Base-by-base conservation (phyloP, 2,797 vertebrate species). In the Nyctibius grandis region DNA sequence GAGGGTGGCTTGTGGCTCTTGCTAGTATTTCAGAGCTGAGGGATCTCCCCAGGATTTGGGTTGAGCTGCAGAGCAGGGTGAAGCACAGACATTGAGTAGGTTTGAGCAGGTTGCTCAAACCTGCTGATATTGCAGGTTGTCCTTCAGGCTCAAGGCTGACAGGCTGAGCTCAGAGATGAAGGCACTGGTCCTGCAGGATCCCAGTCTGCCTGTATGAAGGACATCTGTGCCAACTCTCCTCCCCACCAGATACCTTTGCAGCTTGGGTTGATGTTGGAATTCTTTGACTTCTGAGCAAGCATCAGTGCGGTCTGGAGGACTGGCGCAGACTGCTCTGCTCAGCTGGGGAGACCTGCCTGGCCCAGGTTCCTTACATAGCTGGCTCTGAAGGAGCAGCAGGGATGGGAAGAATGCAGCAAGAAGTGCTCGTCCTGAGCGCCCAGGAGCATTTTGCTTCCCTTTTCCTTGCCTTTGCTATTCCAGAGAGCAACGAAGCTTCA, bases 281-380 rank as follows among this genome's bases (percentile, higher is more conserved):
- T 89, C 87, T 95, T 64, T 76, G 42, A 57, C 50, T 79, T 82
- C 34, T 72, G 33, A 78, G 45, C 33, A 67, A 64, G 10, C 3
- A 0, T 5, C 48, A 28, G 5, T 59, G 33, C 2, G 6, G 6
- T 53, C 38, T 75, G 45, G 54, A 76, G 50, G 29, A 26, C 18
- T 13, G 17, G 21, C 4, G 10, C 0, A 54, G 63, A 8, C 15
- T 84, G n/a, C 70, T 60, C 10, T 60, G 38, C 51, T 81, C 34
- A 48, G 4, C 20, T 64, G 53, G 12, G 42, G 42, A 45, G 19
- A 64, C 4, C 15, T 89, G 31, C 29, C 45, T 56, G 20, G 6
- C 15, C 31, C 18, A 48, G 10, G 11, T 48, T 23, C 36, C 22
- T 0, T 0, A 34, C 1, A 3, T 17, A 40, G 21, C 11, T 84